Evolutionary conservation across 2,797 vertebrate genomes (phyloP), one percentile per base, ranked within the genome.

Genomic region (Parauchenoglanis ngamensis): DNA sequence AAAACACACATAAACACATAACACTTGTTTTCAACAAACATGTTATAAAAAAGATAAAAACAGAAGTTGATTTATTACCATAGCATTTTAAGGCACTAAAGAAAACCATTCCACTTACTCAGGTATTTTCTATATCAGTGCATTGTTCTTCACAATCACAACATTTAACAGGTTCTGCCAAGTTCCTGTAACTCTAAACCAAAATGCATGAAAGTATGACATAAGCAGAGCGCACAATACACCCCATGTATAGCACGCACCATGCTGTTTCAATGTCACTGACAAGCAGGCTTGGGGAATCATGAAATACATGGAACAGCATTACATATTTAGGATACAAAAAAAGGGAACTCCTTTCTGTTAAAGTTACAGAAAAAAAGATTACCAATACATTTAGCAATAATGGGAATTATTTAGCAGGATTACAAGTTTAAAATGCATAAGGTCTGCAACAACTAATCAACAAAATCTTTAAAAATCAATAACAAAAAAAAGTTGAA

Each of bases 101-200:
- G 23, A 75, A 77, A 31, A 56, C n/a, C 3, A 31, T 28, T 63
- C 19, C 70, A 86, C 63, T 61, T 54, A 85, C 84, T 44, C 49
- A 80, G 65, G 67, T n/a, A 75, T 63, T 83, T 85, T 75, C 70
- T 85, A 75, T 90, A 81, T 81, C 75, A 85, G 75, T 25, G 28
- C 46, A 61, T 21, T 87, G 57, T 81, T 46, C 35, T 46, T 65
- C 35, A 44, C 57, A 44, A 25, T 63, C 78, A 40, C 11, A 40
- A 35, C 54, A 59, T 59, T 77, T 35, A 56, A 23, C 56, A 65
- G 59, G 28, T 79, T 23, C 76, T 85, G 77, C 46, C 31, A 75
- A 72, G 85, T 80, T 88, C 56, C 52, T 87, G 83, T 54, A 87
- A 85, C 40, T 67, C 12, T 72, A 86, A 84, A 87, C 44, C 85